A percentile compares a stretch with the other conserved stretches of the same genome.
These are phyloP conservation scores for Meiosimyza decipiens DNA, from an alignment of 2,888 invertebrate species.

Conservation along the genomic window DNA sequence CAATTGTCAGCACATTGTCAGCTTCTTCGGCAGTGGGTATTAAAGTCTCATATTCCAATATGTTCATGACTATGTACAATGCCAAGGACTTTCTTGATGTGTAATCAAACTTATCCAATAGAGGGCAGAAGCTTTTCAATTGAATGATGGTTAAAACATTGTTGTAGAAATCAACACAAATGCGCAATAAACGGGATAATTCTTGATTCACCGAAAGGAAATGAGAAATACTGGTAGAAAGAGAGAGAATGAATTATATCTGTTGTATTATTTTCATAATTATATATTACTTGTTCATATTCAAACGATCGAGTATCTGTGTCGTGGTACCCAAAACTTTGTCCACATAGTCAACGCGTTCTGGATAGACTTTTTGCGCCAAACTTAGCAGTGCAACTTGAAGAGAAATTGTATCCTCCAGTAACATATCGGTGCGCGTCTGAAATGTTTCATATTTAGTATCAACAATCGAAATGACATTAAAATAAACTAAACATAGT, in stretches of 20 bases:
- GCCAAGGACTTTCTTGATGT: constrained; percentile 87
- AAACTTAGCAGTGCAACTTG: constrained; percentile 95
- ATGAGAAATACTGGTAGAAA: constrained; percentile 60
- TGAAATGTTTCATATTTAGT: constrained; percentile 60
- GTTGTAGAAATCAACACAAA: constrained; percentile 95
- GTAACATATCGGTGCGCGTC: constrained; percentile 93
- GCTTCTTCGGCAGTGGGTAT: constrained; percentile 91
- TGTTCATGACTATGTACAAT: constrained; percentile 88
- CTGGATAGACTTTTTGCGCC: constrained; percentile 96
- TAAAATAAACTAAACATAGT: neutral
- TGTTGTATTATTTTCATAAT: too few species aligned
- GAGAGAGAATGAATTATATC: neutral
- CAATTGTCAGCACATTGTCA: constrained; percentile 80
- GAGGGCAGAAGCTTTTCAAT: constrained; percentile 86
- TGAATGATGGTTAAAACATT: constrained; percentile 88
- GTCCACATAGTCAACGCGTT: constrained; percentile 93
- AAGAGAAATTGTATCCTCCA: constrained; percentile 94
- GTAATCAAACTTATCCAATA: constrained; percentile 90
- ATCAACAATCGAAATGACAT: constrained; percentile 40
- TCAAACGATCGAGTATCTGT: constrained; percentile 89
- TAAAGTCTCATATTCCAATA: constrained; percentile 87
- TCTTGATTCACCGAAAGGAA: constrained; percentile 85
- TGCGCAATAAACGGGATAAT: constrained; percentile 89
- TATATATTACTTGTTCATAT: constrained; percentile 77
- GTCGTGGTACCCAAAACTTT: constrained; percentile 92